A percentile compares a stretch with the other conserved stretches of the same genome.
Conservation (phyloP, 2,888 invertebrate genomes). For the Rhimphoctona megacephalus region DNA sequence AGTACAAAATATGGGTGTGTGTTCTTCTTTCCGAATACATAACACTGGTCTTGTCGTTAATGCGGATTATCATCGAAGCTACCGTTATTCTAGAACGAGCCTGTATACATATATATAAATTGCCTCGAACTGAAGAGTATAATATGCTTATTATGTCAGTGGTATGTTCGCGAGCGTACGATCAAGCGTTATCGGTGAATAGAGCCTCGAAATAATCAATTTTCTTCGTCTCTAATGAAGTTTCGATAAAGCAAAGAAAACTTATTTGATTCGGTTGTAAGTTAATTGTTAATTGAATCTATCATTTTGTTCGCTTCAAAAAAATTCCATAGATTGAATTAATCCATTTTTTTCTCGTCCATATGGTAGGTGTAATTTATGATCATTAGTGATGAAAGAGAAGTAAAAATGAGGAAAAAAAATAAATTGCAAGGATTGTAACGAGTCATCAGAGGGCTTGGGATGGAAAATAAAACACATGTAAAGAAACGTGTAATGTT, state of each 20-base stretch:
- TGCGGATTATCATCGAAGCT: conserved; percentile 53
- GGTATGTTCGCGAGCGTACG: not conserved
- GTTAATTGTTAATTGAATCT: no score
- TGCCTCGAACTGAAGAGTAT: not conserved
- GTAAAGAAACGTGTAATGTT: not conserved
- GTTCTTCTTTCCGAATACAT: conserved; percentile 19
- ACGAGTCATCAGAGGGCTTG: not conserved
- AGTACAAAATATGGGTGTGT: not conserved
- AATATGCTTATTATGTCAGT: not conserved
- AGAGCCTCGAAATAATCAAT: not conserved
- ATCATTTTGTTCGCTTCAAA: no score
- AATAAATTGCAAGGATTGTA: not conserved
- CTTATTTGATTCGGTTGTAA: no score
- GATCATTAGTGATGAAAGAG: no score
- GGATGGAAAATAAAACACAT: not conserved
- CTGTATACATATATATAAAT: not conserved
- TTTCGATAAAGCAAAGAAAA: not conserved
- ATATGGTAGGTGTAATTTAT: no score
- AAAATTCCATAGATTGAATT: no score
- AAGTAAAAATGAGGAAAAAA: no score
- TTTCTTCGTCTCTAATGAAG: not conserved
- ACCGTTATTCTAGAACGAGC: not conserved
- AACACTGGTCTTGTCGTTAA: conserved; percentile 9
- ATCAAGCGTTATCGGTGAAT: not conserved
- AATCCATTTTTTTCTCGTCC: no score